Base-by-base conservation (phyloP, 1,140 invertebrate species). In the Scylla paramamosain region DNA sequence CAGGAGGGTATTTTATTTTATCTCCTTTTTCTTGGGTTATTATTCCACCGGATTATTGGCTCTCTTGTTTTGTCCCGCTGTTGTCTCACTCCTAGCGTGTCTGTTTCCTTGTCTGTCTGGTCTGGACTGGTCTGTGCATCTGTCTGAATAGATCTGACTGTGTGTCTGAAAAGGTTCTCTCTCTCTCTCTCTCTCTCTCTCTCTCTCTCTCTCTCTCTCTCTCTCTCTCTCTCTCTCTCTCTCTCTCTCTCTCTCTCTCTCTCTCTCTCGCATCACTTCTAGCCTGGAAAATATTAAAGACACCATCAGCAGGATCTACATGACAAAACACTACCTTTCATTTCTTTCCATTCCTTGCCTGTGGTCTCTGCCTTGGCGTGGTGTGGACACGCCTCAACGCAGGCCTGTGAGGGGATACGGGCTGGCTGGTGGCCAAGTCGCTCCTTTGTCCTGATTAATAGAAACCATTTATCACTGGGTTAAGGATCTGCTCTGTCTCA, bases 381-480 rank as follows among this genome's bases (percentile, higher is more conserved):
- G 67, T 20, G 10, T 59, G n/a, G 67, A 77, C 67, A 25, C 67
- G 67, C 67, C 67, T 77, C 20, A n/a, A 77, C 67, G 67, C 67
- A 77, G 67, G 67, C 67, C 67, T 77, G 67, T 12, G 25, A 25
- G 67, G 67, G n/a, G 67, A 77, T 77, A n/a, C 67, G 16, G 46
- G 52, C 90, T 91, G 90, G 90, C 90, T 77, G 29, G 4, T 39
- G 8, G 90, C 90, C 90, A 91, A 91, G 29, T 77, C 90, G 90
- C 82, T 93, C 82, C 91, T 93, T 84, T 16, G 31, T 14, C 91
- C 91, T 84, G 91, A 93, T 93, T 93, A 93, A 93, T 93, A 93
- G 82, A 93, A 93, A 93, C 91, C 82, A 84, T 93, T 93, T 93
- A 93, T 93, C 91, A 93, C 91, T 46, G 32, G 45, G 91, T 93